Evolutionary conservation across 1,140 invertebrate species (phyloP).

Genomic region (Formica selysi): DNA sequence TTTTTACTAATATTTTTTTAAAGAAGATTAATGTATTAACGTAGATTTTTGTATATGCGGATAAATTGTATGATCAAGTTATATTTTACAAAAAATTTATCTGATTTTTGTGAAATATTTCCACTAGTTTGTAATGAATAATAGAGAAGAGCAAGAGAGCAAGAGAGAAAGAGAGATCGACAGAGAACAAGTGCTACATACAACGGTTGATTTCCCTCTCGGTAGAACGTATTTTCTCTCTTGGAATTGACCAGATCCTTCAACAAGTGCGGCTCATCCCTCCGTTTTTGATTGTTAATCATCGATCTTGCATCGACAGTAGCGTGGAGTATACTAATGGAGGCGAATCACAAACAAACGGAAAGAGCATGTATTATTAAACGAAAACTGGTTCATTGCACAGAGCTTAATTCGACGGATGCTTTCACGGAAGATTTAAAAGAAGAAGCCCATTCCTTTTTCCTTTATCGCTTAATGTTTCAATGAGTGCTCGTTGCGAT

Average conservation of each 20-base stretch:
- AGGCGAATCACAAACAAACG: not conserved
- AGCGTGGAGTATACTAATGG: not conserved
- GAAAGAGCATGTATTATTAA: not conserved
- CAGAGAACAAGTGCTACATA: slow-evolving; percentile 19
- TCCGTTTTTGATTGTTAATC: slow-evolving; percentile 33
- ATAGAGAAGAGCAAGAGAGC: not conserved
- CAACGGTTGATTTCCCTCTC: slow-evolving; percentile 9
- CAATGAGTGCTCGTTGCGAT: not conserved
- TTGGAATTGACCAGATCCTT: slow-evolving; percentile 12
- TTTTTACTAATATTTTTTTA: not conserved
- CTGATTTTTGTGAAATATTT: not conserved
- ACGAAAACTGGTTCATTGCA: too few relatives aligned
- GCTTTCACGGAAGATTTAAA: not conserved
- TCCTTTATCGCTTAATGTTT: not conserved
- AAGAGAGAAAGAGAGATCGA: not conserved
- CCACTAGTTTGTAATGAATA: not conserved
- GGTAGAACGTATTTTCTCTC: slow-evolving; percentile 8
- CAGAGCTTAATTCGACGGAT: not conserved
- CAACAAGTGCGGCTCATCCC: not conserved
- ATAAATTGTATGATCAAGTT: not conserved
- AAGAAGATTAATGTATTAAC: not conserved
- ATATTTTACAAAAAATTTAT: slow-evolving; percentile 13
- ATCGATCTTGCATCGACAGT: slow-evolving; percentile 1
- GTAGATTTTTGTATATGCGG: not conserved
- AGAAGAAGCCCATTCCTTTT: not conserved